Base-by-base conservation (phyloP, 1,140 invertebrate species). In the Magallana ariakensis region DNA sequence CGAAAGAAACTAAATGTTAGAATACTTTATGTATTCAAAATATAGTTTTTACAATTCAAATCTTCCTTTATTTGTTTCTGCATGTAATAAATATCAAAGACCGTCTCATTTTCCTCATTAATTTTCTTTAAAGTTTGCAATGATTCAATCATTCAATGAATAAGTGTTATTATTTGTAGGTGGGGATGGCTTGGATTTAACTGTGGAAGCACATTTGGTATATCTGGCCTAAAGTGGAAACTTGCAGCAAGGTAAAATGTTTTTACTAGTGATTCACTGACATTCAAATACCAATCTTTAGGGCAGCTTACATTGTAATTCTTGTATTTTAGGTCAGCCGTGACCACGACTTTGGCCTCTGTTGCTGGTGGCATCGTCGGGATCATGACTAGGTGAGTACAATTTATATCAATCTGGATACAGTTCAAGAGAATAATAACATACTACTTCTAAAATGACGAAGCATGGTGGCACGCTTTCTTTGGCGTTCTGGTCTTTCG, bases 111-210 rank as follows among this genome's bases (percentile, higher is more conserved):
- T 46, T 46, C 3, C 33, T 46, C 33, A 5, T 46, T n/a, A 5
- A 46, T 46, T 46, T 46, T 2, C 2, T 46, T 46, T 46, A 4
- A 46, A 46, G 2, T 5, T 5, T 46, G 33, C 33, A 46, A 46
- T 46, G 33, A 46, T 46, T 46, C 33, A 46, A 46, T 46, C 33
- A 46, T 46, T 46, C 33, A 46, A 46, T 46, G 3, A 46, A 46
- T 4, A 46, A 46, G 33, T 46, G 0, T 46, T 46, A 46, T 46
- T 46, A n/a, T 46, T 46, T 80, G 26, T 87, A 94, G 94, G 94
- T 95, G 94, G 94, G 94, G 94, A 1, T 95, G 94, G 94, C 90
- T 95, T 7, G 94, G 94, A n/a, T 95, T 94, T 85, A 94, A 94
- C 88, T 94, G 94, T 85, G 94, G 94, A 26, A 94, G 93, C 82